Base-by-base conservation (phyloP, 2,113 vertebrate species). In the Osmerus mordax region DNA sequence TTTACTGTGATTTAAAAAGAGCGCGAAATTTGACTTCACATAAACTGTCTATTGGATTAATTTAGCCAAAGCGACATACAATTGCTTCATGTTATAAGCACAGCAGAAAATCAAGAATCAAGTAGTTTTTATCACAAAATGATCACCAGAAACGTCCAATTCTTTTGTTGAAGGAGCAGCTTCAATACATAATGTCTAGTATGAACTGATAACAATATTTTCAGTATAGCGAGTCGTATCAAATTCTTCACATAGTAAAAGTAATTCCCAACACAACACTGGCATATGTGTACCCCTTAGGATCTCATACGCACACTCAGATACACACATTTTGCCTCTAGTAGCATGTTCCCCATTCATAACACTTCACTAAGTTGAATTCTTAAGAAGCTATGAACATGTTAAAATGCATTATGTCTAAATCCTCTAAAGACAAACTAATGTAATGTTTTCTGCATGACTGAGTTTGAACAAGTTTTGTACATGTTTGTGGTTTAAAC, bases 401-500 rank as follows among this genome's bases (percentile, higher is more conserved):
- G 72, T 52, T 68, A 78, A 78, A 55, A 67, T 80, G 58, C 76
- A 70, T 79, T 79, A 75, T 81, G 73, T 81, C 73, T 36, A 18
- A 64, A 74, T 51, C 75, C 82, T 80, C 70, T 80, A 80, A 72
- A 19, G 28, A 56, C 51, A 67, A 78, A 66, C n/a, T 64, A 77
- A 85, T 76, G 25, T 11, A 47, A 80, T 86, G 41, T 82, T 82
- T 78, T 23, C 2, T 87, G 75, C 82, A 82, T 82, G 75, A 68
- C 54, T 80, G 79, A 76, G 15, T 78, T 72, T 25, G 75, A 77
- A 67, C 71, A 47, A 21, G 14, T 75, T 69, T 71, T 81, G 63
- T 69, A 73, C 67, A 72, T 78, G 70, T 83, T 80, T 77, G 54
- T 62, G 29, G 83, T 78, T 72, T 78, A 74, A 68, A 65, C 1